These are phyloP conservation scores for Urocyon cinereoargenteus DNA, from an alignment of 2,797 vertebrate species.

Conservation along the genomic window DNA sequence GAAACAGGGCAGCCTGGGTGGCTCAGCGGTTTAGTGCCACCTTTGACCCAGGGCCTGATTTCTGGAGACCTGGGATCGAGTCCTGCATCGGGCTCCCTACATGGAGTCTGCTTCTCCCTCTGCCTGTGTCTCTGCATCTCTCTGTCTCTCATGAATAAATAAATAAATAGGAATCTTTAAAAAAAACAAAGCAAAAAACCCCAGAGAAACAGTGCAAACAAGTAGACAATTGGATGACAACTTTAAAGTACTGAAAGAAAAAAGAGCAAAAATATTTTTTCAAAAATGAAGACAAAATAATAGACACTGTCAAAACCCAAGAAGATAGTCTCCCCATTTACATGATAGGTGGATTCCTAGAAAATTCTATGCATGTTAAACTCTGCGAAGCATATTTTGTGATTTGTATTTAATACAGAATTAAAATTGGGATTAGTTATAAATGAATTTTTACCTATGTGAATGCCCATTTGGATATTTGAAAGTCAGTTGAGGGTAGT, in stretches of 20 bases:
- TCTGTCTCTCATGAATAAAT: too few relatives aligned
- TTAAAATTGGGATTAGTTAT: slow-evolving; percentile 25
- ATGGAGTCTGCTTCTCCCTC: too few relatives aligned
- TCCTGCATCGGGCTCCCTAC: too few relatives aligned
- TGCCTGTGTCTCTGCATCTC: too few relatives aligned
- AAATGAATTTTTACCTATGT: slow-evolving; percentile 13
- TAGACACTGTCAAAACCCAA: neutral
- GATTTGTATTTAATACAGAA: slow-evolving; percentile 41
- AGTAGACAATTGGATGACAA: neutral
- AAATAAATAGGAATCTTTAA: too few relatives aligned
- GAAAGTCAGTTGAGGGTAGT: neutral
- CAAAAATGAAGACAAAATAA: neutral
- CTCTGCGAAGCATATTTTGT: slow-evolving; percentile 20
- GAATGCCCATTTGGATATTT: slow-evolving; percentile 15
- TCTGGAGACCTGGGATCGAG: too few relatives aligned
- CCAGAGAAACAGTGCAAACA: neutral
- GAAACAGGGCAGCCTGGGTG: too few relatives aligned
- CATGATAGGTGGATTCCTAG: neutral
- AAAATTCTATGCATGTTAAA: slow-evolving; percentile 33
- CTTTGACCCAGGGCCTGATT: too few relatives aligned
- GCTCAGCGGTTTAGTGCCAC: too few relatives aligned
- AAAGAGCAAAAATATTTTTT: neutral
- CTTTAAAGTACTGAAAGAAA: neutral
- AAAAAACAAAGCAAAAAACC: too few relatives aligned
- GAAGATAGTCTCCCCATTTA: slow-evolving; percentile 46